phyloP scores from a whole-genome alignment of 2,797 vertebrate genomes.

The Muscicapa comitata region DNA sequence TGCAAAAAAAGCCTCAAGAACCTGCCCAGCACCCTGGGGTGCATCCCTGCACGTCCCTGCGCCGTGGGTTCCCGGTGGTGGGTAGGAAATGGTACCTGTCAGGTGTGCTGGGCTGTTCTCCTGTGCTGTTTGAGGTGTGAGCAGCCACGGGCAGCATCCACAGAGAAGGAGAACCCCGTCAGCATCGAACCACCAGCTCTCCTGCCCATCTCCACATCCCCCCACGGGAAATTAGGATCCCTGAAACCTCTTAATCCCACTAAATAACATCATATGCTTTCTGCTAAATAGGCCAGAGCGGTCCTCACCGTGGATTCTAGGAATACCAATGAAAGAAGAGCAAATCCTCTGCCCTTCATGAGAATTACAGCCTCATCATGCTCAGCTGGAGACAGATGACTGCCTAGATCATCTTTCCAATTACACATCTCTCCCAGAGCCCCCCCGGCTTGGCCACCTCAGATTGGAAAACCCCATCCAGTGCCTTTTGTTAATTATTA shows the following conservation, averaged over 20 bases:
- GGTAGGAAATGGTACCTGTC: not conserved
- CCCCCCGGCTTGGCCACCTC: rapidly evolving
- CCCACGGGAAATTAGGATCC: not conserved
- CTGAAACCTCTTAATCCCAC: not conserved
- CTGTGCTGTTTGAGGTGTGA: not conserved
- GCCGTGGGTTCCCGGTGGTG: rapidly evolving
- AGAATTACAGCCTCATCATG: not conserved
- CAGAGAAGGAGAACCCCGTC: not conserved
- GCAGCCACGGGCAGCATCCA: not conserved
- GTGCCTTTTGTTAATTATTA: not conserved
- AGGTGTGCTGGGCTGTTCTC: not conserved
- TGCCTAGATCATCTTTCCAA: not conserved
- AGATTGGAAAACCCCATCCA: not conserved
- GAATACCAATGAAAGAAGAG: not conserved
- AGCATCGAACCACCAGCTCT: rapidly evolving
- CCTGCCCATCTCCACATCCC: not conserved
- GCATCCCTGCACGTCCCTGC: rapidly evolving
- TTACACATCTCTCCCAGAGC: not conserved
- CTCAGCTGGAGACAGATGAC: not conserved
- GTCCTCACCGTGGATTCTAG: not conserved
- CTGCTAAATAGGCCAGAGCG: not conserved
- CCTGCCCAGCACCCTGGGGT: not conserved
- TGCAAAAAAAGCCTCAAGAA: not conserved
- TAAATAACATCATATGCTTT: not conserved
- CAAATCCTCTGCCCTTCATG: constrained; percentile 18